phyloP scores from a whole-genome alignment of 92 coral and sea anemone genomes.

The Metridium senile region DNA sequence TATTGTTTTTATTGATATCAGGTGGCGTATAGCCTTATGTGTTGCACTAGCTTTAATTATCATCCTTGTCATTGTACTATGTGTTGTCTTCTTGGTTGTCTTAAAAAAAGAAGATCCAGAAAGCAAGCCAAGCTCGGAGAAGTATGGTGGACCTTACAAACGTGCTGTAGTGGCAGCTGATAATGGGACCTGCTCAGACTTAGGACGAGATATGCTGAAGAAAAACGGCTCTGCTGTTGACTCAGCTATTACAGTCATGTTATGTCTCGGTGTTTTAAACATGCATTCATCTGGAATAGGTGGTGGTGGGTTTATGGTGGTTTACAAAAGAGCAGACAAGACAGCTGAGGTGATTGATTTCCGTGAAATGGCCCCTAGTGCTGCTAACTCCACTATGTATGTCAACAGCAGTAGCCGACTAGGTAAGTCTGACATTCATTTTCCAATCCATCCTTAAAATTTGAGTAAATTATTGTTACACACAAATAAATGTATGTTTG shows the following conservation, averaged over 20 bases:
- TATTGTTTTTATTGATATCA: neutral
- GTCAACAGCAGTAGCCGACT: constrained; percentile 60
- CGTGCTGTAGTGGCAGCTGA: constrained; percentile 82
- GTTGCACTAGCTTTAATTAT: neutral
- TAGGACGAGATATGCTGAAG: constrained; percentile 76
- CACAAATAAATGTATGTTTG: too few species aligned
- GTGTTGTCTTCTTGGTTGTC: neutral
- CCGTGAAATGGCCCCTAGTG: constrained; percentile 86
- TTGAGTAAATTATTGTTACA: too few species aligned
- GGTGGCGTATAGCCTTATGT: neutral
- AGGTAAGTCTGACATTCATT: constrained; percentile 52
- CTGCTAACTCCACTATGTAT: constrained; percentile 70
- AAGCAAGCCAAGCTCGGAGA: constrained; percentile 26
- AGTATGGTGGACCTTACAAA: constrained; percentile 63
- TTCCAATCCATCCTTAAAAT: too few species aligned
- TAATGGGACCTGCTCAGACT: constrained; percentile 60
- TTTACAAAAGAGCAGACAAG: constrained; percentile 53
- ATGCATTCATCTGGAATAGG: constrained; percentile 99
- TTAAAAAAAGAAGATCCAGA: neutral
- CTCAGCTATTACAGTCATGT: constrained; percentile 71
- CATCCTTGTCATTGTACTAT: neutral
- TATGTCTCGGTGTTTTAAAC: constrained; percentile 90
- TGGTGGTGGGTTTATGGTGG: constrained; percentile 94
- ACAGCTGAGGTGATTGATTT: constrained; percentile 73
- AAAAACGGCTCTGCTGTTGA: constrained; percentile 88